These are phyloP conservation scores for Stomatorhinus ivindoensis DNA, from an alignment of 2,113 vertebrate species.

Conservation along the genomic window DNA sequence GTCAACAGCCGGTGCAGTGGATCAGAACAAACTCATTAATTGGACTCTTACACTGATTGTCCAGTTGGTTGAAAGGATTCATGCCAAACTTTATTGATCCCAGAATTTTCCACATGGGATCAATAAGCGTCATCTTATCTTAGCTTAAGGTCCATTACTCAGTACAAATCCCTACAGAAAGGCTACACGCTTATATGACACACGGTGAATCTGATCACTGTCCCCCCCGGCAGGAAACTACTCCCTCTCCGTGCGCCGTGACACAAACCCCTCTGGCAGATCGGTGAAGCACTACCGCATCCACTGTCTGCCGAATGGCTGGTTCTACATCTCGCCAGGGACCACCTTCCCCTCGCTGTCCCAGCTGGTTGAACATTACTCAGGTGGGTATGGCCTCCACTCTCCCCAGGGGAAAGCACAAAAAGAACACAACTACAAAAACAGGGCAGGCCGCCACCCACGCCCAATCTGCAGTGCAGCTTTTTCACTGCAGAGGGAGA, in stretches of 20 bases:
- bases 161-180: not conserved
- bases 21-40: not conserved
- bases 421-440: not conserved
- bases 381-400: conserved; percentile 46
- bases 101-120: not conserved
- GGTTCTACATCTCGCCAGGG: conserved; percentile 69
- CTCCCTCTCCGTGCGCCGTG: conserved; percentile 61
- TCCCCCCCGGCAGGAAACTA: conserved; percentile 53
- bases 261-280: conserved; percentile 40
- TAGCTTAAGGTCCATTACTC: not conserved
- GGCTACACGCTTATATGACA: not conserved
- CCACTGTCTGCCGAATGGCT: conserved; percentile 61
- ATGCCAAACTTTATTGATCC: not conserved
- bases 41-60: not conserved
- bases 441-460: not conserved
- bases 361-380: conserved; percentile 71
- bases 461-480: not conserved
- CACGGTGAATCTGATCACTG: not conserved
- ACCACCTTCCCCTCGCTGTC: conserved; percentile 70
- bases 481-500: not conserved
- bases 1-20: not conserved
- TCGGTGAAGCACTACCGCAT: conserved; percentile 72
- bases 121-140: not conserved
- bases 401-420: not conserved
- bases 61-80: not conserved